A percentile compares a stretch with the other conserved stretches of the same genome.
These are phyloP conservation scores for Eretmochelys imbricata DNA, from an alignment of 2,113 vertebrate genomes.

Conservation along the genomic window DNA sequence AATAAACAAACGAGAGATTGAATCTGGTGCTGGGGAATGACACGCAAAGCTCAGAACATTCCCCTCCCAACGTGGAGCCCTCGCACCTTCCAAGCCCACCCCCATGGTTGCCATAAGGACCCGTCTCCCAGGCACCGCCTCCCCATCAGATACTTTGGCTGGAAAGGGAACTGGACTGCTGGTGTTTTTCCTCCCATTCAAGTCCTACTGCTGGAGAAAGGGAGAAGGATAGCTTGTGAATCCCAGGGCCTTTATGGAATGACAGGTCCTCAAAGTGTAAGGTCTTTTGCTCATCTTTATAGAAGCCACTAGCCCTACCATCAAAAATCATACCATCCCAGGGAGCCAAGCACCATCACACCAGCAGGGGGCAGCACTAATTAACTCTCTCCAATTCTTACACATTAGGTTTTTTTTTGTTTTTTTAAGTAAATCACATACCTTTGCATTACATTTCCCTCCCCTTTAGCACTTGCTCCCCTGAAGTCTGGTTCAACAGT, in stretches of 20 bases:
- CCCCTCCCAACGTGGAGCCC: neutral
- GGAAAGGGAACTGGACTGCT: neutral
- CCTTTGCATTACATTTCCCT: neutral
- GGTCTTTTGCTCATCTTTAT: neutral
- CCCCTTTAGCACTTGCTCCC: neutral
- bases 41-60: neutral
- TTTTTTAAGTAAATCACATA: neutral
- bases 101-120: neutral
- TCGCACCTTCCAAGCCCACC: neutral
- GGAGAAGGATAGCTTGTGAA: neutral
- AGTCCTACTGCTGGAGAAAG: neutral
- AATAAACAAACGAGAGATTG: accelerated
- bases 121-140: neutral
- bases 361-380: neutral
- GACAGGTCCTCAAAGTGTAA: neutral
- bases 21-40: neutral
- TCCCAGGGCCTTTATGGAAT: neutral
- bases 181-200: neutral
- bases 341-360: neutral
- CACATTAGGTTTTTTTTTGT: neutral
- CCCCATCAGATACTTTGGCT: neutral
- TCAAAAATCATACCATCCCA: neutral
- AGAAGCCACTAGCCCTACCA: neutral
- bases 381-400: neutral
- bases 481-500: neutral